A percentile compares a stretch with the other conserved stretches of the same genome.
These are phyloP conservation scores for Pangasius sanitwongsei DNA, from an alignment of 2,797 vertebrate genomes.

Conservation along the genomic window DNA sequence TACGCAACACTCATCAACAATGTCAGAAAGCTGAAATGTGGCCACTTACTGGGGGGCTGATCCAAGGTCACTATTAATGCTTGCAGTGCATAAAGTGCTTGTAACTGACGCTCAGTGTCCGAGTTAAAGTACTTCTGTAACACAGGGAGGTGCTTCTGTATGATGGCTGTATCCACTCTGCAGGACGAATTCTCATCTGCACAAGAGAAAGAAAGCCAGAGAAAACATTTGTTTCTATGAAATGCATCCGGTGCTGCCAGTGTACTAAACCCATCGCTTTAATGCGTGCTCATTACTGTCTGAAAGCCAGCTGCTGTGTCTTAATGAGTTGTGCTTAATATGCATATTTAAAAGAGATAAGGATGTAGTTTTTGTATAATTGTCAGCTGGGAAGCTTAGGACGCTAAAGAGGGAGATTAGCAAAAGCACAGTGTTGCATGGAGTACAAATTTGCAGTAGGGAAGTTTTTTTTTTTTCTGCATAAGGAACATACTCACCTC, in stretches of 20 bases:
- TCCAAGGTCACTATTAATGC: conserved; percentile 95
- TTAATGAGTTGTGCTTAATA: conserved; percentile 6
- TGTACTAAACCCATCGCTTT: background rate
- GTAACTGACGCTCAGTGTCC: conserved; percentile 96
- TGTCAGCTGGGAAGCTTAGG: background rate
- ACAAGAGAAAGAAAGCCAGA: conserved; percentile 2
- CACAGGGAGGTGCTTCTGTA: conserved; percentile 95
- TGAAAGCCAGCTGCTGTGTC: background rate
- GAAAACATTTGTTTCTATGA: background rate
- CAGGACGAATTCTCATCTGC: conserved; percentile 89
- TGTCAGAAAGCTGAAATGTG: background rate
- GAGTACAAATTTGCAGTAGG: background rate
- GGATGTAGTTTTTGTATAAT: background rate
- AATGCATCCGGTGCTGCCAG: background rate
- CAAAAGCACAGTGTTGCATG: background rate
- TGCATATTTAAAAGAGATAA: background rate
- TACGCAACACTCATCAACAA: background rate
- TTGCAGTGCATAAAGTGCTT: conserved; percentile 99
- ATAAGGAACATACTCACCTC: conserved; percentile 78
- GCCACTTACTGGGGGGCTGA: conserved; percentile 95
- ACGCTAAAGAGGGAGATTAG: background rate
- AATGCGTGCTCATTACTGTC: background rate
- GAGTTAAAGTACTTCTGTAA: conserved; percentile 99
- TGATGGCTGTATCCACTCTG: conserved; percentile 91
- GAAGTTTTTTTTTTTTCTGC: conserved; percentile 6